Percentiles rank a stretch among this genome's conserved stretches.
These are phyloP conservation scores for Cephus spinipes DNA, from an alignment of 2,888 invertebrate species.

Conservation along the genomic window DNA sequence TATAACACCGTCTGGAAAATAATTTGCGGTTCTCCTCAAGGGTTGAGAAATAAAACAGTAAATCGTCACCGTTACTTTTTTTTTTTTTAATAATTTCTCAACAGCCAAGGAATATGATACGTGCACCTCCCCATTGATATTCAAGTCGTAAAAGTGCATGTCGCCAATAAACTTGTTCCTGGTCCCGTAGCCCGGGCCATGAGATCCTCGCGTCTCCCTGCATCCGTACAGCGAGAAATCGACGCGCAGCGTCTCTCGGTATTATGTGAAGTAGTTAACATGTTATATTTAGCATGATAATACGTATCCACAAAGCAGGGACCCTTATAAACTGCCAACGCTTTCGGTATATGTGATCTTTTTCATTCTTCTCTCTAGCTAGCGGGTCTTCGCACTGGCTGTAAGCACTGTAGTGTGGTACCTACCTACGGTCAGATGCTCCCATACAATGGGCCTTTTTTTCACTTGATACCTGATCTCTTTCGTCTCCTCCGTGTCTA, in stretches of 20 bases:
- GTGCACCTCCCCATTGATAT: neutral
- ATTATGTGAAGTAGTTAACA: slow-evolving; percentile 78
- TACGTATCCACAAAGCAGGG: slow-evolving; percentile 61
- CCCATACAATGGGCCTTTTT: slow-evolving; percentile 59
- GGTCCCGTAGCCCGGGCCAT: neutral
- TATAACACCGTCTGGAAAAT: neutral
- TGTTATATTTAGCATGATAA: slow-evolving; percentile 68
- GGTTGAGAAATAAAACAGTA: neutral
- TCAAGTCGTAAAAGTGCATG: neutral
- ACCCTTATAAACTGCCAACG: slow-evolving; percentile 66
- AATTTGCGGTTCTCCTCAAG: neutral
- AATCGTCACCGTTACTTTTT: neutral
- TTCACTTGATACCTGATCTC: slow-evolving; percentile 63
- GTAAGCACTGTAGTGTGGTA: slow-evolving; percentile 33
- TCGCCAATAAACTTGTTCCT: neutral
- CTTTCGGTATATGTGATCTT: slow-evolving; percentile 40
- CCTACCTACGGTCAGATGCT: slow-evolving; percentile 66
- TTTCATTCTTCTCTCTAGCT: slow-evolving; percentile 21
- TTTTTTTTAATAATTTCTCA: neutral
- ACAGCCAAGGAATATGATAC: neutral
- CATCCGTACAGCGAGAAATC: neutral
- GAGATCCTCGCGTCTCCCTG: neutral
- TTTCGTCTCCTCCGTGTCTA: slow-evolving; percentile 21
- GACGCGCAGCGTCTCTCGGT: slow-evolving; percentile 8
- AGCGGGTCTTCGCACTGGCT: slow-evolving; percentile 12